Evolutionary conservation across 1,140 invertebrate genomes (phyloP).

Genomic region (Diabrotica virgifera): DNA sequence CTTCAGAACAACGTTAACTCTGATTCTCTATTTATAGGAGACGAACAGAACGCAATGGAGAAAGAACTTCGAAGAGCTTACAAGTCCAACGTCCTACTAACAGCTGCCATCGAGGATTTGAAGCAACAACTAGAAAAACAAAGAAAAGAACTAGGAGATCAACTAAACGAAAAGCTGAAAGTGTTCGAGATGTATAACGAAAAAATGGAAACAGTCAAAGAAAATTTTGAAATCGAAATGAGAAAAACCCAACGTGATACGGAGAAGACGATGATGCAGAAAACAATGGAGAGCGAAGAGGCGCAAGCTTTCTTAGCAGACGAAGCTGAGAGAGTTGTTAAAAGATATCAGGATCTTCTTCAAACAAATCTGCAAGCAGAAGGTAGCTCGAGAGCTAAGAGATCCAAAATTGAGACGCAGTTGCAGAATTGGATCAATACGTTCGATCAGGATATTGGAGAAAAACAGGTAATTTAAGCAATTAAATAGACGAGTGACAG

Average conservation of each 20-base stretch:
- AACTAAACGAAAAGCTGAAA: slow-evolving; percentile 34
- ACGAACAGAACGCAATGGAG: slow-evolving; percentile 37
- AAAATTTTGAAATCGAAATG: slow-evolving; percentile 34
- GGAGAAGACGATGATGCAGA: slow-evolving; percentile 39
- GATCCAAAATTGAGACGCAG: slow-evolving; percentile 40
- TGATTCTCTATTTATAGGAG: slow-evolving; percentile 10
- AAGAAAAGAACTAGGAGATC: slow-evolving; percentile 32
- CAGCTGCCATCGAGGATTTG: slow-evolving; percentile 30
- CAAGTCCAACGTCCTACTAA: slow-evolving; percentile 35
- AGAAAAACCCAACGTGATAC: slow-evolving; percentile 36
- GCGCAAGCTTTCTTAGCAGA: slow-evolving; percentile 31
- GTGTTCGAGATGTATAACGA: slow-evolving; percentile 32
- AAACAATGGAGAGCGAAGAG: slow-evolving; percentile 33
- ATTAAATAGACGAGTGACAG: slow-evolving; percentile 33
- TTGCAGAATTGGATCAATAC: slow-evolving; percentile 41
- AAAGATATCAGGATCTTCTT: slow-evolving; percentile 31
- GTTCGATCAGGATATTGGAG: slow-evolving; percentile 42
- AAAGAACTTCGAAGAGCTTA: slow-evolving; percentile 33
- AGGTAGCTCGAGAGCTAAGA: slow-evolving; percentile 32
- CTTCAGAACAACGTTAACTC: background rate
- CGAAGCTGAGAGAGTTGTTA: slow-evolving; percentile 27
- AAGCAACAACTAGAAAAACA: slow-evolving; percentile 35
- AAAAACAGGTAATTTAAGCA: slow-evolving; percentile 38
- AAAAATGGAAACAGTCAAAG: slow-evolving; percentile 31
- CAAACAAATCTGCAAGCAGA: slow-evolving; percentile 36